Percentiles rank a stretch among this genome's conserved stretches.
These are phyloP conservation scores for Phoronis australis DNA, from an alignment of 2,888 invertebrate species.

Conservation along the genomic window DNA sequence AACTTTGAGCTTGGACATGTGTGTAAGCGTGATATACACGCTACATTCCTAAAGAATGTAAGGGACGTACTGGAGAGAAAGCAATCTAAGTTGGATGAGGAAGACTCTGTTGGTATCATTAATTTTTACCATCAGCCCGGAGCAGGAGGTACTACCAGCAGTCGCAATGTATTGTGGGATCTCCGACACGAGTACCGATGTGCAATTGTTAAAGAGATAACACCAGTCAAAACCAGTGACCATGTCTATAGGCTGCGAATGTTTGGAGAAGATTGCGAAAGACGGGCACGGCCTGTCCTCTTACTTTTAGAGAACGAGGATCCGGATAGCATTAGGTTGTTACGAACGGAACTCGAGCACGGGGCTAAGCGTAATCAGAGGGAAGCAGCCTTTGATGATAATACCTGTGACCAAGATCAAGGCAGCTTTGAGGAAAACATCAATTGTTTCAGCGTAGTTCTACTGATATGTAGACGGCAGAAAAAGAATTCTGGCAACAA, in stretches of 20 bases:
- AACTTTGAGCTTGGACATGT: too few species aligned
- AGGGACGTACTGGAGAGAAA: too few species aligned
- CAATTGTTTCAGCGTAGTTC: slow-evolving; percentile 19
- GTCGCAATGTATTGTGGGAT: slow-evolving; percentile 29
- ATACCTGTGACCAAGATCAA: too few species aligned
- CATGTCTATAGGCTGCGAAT: slow-evolving; percentile 20
- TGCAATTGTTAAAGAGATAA: slow-evolving; percentile 22
- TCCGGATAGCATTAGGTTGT: slow-evolving; percentile 10
- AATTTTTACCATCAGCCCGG: slow-evolving; percentile 32
- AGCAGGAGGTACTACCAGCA: slow-evolving; percentile 31
- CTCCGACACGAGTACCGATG: slow-evolving; percentile 22
- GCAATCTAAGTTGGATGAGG: too few species aligned
- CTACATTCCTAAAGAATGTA: too few species aligned
- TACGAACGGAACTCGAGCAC: slow-evolving; percentile 15
- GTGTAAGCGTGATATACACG: too few species aligned
- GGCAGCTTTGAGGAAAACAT: too few species aligned
- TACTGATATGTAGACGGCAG: slow-evolving; percentile 14
- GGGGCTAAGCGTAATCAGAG: neutral
- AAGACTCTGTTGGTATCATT: slow-evolving; percentile 18
- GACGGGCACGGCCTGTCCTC: slow-evolving; percentile 25
- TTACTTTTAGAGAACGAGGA: slow-evolving; percentile 21
- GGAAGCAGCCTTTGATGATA: too few species aligned
- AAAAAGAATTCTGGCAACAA: slow-evolving; percentile 1
- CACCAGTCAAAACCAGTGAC: slow-evolving; percentile 22
- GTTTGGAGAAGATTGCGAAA: too few species aligned